phyloP scores from a whole-genome alignment of 1,140 invertebrate genomes.

The Leptinotarsa lineolata region DNA sequence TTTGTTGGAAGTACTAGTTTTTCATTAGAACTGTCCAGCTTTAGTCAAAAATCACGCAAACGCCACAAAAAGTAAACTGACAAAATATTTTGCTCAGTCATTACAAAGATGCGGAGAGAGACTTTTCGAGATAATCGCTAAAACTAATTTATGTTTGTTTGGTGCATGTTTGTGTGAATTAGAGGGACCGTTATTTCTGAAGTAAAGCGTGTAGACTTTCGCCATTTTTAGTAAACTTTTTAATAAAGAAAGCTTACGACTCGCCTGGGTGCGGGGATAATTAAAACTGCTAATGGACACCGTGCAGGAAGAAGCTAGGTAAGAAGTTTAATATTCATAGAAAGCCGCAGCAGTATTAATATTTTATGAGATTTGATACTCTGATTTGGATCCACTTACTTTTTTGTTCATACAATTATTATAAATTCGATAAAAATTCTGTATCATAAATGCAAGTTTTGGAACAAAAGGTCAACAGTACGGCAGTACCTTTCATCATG shows the following conservation, averaged over 20 bases:
- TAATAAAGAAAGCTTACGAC: constrained; percentile 41
- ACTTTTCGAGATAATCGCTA: neutral
- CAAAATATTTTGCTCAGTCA: neutral
- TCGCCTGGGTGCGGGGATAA: constrained; percentile 36
- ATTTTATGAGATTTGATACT: too few species aligned
- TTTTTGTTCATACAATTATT: too few species aligned
- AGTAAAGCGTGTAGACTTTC: constrained; percentile 13
- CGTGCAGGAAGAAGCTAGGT: constrained; percentile 49
- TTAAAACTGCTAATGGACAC: constrained; percentile 47
- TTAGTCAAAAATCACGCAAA: too few species aligned
- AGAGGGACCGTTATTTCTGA: constrained; percentile 12
- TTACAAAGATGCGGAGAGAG: neutral
- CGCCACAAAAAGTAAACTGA: too few species aligned
- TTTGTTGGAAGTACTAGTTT: too few species aligned
- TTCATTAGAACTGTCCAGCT: too few species aligned
- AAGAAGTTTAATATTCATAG: constrained; percentile 32
- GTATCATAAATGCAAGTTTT: too few species aligned
- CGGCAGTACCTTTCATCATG: too few species aligned
- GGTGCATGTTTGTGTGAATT: constrained; percentile 10
- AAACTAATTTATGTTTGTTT: constrained; percentile 7
- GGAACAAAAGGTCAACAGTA: too few species aligned
- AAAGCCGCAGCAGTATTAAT: too few species aligned
- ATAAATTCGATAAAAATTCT: too few species aligned
- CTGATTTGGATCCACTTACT: too few species aligned
- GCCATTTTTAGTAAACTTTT: constrained; percentile 35